Evolutionary conservation across 2,888 invertebrate species (phyloP).

Genomic region (Eilema griseolum): DNA sequence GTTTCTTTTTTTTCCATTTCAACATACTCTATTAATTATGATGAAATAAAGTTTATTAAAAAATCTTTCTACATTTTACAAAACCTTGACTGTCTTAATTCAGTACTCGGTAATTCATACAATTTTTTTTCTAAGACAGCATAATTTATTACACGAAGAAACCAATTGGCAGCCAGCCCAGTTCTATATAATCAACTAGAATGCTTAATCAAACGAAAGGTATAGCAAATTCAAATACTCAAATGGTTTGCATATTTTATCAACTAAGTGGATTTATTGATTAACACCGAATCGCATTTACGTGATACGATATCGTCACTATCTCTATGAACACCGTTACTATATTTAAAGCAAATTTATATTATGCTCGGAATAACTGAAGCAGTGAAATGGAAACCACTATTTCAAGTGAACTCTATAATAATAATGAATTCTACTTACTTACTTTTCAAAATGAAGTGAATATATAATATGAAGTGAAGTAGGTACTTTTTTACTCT

Average conservation of each 20-base stretch:
- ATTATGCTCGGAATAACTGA: background rate
- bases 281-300: slow-evolving; percentile 40
- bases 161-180: slow-evolving; percentile 16
- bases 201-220: slow-evolving; percentile 44
- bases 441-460: too few species aligned
- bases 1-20: too few species aligned
- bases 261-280: slow-evolving; percentile 46
- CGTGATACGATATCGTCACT: slow-evolving; percentile 21
- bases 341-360: slow-evolving; percentile 9
- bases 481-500: too few species aligned
- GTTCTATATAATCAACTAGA: slow-evolving; percentile 33
- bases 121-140: background rate
- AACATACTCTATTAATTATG: too few species aligned
- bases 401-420: background rate
- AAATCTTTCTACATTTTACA: background rate
- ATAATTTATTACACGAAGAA: slow-evolving; percentile 16
- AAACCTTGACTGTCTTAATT: background rate
- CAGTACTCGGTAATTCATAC: slow-evolving; percentile 6
- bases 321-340: slow-evolving; percentile 20
- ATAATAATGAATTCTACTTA: background rate
- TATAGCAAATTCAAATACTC: slow-evolving; percentile 39
- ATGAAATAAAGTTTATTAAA: background rate
- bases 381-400: background rate
- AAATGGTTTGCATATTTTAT: slow-evolving; percentile 44
- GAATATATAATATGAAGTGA: too few species aligned